phyloP scores from a whole-genome alignment of 2,797 vertebrate genomes.

The Hydrocynus forskahlii region DNA sequence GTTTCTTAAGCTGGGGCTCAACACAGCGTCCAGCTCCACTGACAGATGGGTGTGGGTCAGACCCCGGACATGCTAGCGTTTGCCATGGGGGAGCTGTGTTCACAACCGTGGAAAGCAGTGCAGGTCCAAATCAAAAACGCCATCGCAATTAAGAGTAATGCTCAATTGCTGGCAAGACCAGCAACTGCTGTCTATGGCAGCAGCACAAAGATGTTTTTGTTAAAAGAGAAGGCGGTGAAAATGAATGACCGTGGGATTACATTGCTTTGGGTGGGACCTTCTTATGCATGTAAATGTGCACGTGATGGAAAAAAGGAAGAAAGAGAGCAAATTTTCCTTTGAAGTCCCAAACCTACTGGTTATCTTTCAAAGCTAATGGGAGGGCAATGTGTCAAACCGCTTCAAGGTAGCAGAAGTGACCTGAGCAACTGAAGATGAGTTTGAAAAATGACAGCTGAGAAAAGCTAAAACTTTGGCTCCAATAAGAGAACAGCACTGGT shows the following conservation, averaged over 20 bases:
- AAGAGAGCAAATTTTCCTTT: background rate
- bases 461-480: too few species aligned
- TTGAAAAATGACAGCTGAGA: background rate
- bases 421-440: background rate
- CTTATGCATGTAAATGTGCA: slow-evolving; percentile 31
- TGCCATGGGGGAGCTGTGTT: slow-evolving; percentile 2
- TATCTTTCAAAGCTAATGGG: background rate
- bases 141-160: slow-evolving; percentile 57
- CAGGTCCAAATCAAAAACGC: slow-evolving; percentile 40
- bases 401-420: background rate
- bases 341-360: background rate
- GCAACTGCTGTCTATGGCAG: slow-evolving; percentile 23
- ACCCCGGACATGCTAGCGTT: slow-evolving; percentile 22
- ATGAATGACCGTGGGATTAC: slow-evolving; percentile 28
- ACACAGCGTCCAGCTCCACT: slow-evolving; percentile 33
- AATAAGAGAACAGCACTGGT: too few species aligned
- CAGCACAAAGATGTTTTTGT: slow-evolving; percentile 36
- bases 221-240: slow-evolving; percentile 32
- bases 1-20: slow-evolving; percentile 47
- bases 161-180: slow-evolving; percentile 28
- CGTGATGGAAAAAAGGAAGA: background rate
- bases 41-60: slow-evolving; percentile 31
- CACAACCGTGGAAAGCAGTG: slow-evolving; percentile 26
- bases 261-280: slow-evolving; percentile 1
- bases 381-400: background rate